A percentile compares a stretch with the other conserved stretches of the same genome.
Conservation (phyloP, 2,797 vertebrate species). For the Tokudaia muenninki region DNA sequence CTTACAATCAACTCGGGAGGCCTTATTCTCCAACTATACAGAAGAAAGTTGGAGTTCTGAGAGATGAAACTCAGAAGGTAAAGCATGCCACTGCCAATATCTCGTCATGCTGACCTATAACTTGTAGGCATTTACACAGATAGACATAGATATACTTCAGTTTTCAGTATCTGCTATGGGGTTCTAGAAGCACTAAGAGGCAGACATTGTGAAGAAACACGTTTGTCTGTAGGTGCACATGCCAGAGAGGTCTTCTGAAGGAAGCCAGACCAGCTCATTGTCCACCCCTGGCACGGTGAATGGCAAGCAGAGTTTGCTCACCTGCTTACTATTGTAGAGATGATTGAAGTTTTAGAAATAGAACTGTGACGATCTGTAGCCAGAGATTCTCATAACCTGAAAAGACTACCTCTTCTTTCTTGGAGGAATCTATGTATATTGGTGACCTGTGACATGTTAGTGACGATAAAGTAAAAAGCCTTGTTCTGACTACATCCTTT, state of each 20-base stretch:
- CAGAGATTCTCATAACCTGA: background rate
- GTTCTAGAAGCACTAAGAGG: background rate
- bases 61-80: background rate
- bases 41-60: background rate
- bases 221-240: background rate
- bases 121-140: background rate
- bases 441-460: background rate
- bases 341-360: background rate
- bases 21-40: background rate
- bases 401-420: background rate
- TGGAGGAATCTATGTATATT: background rate
- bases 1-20: background rate
- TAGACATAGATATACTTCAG: constrained; percentile 20
- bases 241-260: background rate
- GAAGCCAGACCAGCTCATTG: background rate
- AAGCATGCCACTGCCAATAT: background rate
- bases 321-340: background rate
- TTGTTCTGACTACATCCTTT: background rate
- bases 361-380: background rate
- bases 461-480: background rate
- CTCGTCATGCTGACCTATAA: background rate
- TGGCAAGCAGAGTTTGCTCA: background rate
- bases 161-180: background rate
- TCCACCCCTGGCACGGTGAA: background rate
- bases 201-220: background rate